Evolutionary conservation across 1,140 invertebrate genomes (phyloP).

Genomic region (Rhagoletis pomonella): DNA sequence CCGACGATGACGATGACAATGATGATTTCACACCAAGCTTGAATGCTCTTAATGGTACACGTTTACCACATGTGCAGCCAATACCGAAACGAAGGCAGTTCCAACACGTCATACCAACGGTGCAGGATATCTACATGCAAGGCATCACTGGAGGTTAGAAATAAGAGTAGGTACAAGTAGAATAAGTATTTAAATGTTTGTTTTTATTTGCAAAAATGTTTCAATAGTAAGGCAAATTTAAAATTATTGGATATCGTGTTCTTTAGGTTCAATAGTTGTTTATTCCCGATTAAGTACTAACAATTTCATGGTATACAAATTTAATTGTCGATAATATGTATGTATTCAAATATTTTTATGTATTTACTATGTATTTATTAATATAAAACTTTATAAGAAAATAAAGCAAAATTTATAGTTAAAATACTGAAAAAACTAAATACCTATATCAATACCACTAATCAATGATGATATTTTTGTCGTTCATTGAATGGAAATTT

Average conservation of each 20-base stretch:
- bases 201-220: too few relatives aligned
- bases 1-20: conserved; percentile 53
- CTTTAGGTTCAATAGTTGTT: neutral
- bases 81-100: conserved; percentile 62
- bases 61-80: conserved; percentile 63
- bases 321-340: too few relatives aligned
- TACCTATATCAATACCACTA: too few relatives aligned
- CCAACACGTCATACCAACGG: conserved; percentile 53
- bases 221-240: too few relatives aligned
- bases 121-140: conserved; percentile 64
- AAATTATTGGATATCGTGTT: too few relatives aligned
- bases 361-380: too few relatives aligned
- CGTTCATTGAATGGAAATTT: neutral
- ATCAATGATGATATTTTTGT: neutral
- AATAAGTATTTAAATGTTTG: too few relatives aligned
- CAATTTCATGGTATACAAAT: neutral
- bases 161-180: neutral
- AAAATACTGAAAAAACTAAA: too few relatives aligned
- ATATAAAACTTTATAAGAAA: too few relatives aligned
- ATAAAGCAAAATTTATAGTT: too few relatives aligned
- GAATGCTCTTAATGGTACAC: conserved; percentile 65
- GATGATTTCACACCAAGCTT: conserved; percentile 62
- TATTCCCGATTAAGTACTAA: neutral
- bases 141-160: conserved; percentile 64
- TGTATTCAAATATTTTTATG: too few relatives aligned